Percentiles rank a stretch among this genome's conserved stretches.
Conservation (phyloP, 2,113 vertebrate genomes). For the Pelecanus crispus region DNA sequence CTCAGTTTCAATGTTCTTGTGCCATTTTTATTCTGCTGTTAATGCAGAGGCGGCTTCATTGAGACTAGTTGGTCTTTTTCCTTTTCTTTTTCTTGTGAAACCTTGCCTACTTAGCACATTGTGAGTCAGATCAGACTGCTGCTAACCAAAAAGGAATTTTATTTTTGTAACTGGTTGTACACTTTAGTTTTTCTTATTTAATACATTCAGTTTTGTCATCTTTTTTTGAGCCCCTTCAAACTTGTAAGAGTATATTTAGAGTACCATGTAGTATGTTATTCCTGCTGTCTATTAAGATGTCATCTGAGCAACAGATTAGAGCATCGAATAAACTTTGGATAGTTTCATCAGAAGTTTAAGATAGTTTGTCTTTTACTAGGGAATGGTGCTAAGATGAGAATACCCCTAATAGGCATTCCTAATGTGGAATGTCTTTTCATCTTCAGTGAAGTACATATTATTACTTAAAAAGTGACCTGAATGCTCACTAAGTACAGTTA, state of each 20-base stretch:
- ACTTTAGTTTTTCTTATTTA: not conserved
- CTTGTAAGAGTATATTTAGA: not conserved
- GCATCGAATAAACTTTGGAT: not conserved
- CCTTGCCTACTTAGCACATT: constrained; percentile 3
- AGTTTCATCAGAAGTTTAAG: not conserved
- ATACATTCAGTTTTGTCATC: not conserved
- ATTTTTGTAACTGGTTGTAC: constrained; percentile 4
- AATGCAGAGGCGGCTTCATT: constrained; percentile 26
- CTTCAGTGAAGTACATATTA: not conserved
- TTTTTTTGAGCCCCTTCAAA: not conserved
- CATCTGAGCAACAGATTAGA: not conserved
- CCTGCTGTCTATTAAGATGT: not conserved
- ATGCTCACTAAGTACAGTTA: not conserved
- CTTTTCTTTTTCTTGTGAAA: not conserved
- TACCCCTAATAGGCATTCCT: not conserved
- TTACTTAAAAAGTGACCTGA: not conserved
- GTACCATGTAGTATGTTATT: not conserved
- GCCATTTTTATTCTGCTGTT: not conserved
- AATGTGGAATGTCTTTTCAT: not conserved
- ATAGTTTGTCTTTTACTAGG: not conserved
- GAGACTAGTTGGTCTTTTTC: constrained; percentile 12
- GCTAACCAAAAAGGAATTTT: not conserved
- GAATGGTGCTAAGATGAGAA: not conserved
- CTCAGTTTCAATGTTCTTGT: not conserved
- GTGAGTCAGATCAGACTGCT: constrained; percentile 33